phyloP scores from a whole-genome alignment of 2,797 vertebrate genomes.

The Eulemur coronatus region DNA sequence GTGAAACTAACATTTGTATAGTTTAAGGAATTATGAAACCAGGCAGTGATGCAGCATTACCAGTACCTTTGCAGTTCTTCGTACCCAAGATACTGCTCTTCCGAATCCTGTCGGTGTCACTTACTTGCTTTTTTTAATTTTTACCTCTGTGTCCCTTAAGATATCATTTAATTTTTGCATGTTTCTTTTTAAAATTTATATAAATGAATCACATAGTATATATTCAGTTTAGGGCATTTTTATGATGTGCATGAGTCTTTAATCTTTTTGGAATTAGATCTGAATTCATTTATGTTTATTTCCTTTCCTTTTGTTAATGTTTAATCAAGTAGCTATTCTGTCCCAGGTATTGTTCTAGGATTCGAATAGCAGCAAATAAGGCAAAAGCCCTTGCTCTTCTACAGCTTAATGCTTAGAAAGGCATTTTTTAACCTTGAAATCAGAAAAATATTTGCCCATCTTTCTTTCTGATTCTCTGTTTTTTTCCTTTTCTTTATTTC shows the following conservation, averaged over 20 bases:
- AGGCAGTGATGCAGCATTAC: neutral
- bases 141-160: neutral
- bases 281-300: slow-evolving; percentile 13
- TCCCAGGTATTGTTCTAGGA: neutral
- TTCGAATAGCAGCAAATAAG: neutral
- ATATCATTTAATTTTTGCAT: neutral
- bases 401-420: neutral
- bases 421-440: neutral
- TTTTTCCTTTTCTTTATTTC: neutral
- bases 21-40: neutral
- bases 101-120: neutral
- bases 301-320: neutral
- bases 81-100: neutral
- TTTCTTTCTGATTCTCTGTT: neutral
- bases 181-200: neutral
- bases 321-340: neutral
- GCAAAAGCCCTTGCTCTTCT: neutral
- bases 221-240: neutral
- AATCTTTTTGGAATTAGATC: neutral
- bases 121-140: neutral
- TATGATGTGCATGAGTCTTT: neutral
- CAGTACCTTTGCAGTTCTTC: neutral
- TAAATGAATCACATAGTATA: neutral
- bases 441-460: neutral
- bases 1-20: neutral